Conservation (phyloP, 1,140 invertebrate genomes). For the Anoplolepis gracilipes region DNA sequence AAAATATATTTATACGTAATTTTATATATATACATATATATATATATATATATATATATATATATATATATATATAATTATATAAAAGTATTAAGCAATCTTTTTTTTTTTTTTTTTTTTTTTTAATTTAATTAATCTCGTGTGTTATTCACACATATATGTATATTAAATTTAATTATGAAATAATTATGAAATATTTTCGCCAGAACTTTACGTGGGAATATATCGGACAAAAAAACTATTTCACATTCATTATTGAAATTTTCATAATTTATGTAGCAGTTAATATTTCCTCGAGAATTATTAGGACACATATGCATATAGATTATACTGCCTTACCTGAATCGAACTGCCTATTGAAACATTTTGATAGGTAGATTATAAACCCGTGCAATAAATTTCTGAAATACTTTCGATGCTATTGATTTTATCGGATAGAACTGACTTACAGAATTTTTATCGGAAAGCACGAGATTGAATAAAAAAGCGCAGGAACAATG, state of each 20-base stretch:
- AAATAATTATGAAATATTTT: not conserved
- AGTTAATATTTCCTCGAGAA: not conserved
- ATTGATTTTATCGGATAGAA: slow-evolving; percentile 22
- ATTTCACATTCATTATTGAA: slow-evolving; percentile 6
- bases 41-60: too few relatives aligned
- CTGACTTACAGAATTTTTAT: slow-evolving; percentile 12
- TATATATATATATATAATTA: too few relatives aligned
- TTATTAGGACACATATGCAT: too few relatives aligned
- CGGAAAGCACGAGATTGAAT: not conserved
- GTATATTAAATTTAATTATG: not conserved
- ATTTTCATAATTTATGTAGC: not conserved
- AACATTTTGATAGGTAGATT: slow-evolving; percentile 12
- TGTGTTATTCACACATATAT: too few relatives aligned
- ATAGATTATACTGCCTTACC: not conserved
- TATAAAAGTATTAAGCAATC: too few relatives aligned
- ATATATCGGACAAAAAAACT: not conserved
- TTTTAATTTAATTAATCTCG: not conserved
- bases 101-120: too few relatives aligned
- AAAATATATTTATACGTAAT: not conserved
- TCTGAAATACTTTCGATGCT: slow-evolving; percentile 21
- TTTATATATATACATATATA: not conserved
- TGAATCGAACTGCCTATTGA: not conserved
- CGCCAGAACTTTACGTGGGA: not conserved
- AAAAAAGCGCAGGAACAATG: not conserved
- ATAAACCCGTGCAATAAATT: not conserved